Evolutionary conservation across 2,113 vertebrate genomes (phyloP), one percentile per base, ranked within the genome.

Genomic region (Pollachius pollachius): DNA sequence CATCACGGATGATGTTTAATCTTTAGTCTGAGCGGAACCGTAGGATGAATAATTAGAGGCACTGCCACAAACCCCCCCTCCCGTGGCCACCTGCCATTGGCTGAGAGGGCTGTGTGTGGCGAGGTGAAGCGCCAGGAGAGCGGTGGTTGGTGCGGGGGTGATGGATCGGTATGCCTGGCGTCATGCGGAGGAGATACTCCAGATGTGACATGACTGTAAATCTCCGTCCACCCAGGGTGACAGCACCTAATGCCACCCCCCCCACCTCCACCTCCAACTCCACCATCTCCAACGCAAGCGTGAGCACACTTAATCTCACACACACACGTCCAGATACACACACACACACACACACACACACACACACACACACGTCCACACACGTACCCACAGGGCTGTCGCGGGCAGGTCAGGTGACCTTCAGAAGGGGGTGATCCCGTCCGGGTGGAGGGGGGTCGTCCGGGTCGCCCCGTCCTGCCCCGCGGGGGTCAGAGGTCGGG

Each of bases 111-210:
- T 52, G 52, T 52, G 52, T 68, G 75, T 12, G 27, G 18, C 30
- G 52, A 57, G 65, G 37, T 41, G 37, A 41, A 9, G 11, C 37
- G 37, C 37, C 37, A 41, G 37, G 37, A 41, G 37, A 41, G 37
- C 3, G 37, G 37, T 41, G 37, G 37, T n/a, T 5, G 37, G 37
- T 41, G 37, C 37, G 37, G 37, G 37, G 37, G 37, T 41, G 83
- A 87, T 88, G 67, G 75, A 88, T 85, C 64, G 65, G 63, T 60
- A 77, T 79, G 71, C 62, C 71, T 74, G 67, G 78, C 83, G 85
- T 87, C 87, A 85, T 78, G 81, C 57, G 59, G 69, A 81, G 79
- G 65, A 84, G 80, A 82, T 78, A 75, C 77, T 78, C 69, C 65
- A 64, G 62, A 54, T 74, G 68, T 78, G 80, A 80, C 80, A 69